Conservation (phyloP, 1,140 invertebrate species). For the Whitmania pigra region DNA sequence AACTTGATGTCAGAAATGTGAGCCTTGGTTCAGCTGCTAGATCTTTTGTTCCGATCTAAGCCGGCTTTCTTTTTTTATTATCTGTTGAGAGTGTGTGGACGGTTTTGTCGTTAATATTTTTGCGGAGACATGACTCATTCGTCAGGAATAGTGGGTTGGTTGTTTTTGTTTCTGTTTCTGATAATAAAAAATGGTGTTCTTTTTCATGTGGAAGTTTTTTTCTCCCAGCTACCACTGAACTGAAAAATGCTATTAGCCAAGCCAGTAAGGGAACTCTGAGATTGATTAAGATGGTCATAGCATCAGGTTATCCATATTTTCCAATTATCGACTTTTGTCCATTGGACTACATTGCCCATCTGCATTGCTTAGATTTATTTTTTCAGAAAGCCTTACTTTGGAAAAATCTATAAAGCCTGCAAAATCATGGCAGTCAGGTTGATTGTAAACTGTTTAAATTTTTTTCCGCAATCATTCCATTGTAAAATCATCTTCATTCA, state of each 20-base stretch:
- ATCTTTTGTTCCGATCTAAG: no score
- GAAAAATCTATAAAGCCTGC: background rate
- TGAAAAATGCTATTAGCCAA: conserved; percentile 10
- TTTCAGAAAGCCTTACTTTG: conserved; percentile 9
- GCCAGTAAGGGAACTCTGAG: background rate
- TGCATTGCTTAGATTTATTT: background rate
- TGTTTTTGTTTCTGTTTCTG: no score
- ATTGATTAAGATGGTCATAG: conserved; percentile 7
- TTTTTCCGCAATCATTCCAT: no score
- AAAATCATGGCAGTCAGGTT: background rate
- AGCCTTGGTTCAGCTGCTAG: no score
- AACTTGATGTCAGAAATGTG: no score
- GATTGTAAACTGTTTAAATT: no score
- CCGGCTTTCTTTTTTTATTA: no score
- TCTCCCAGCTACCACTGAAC: conserved; percentile 3
- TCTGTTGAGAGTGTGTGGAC: no score
- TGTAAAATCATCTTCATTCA: no score
- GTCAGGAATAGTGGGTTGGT: background rate
- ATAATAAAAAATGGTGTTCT: no score
- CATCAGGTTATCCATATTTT: background rate
- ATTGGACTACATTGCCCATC: background rate
- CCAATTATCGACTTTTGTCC: background rate
- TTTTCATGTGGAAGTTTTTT: background rate
- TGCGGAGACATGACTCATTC: background rate
- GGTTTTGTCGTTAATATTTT: no score